Base-by-base conservation (phyloP, 2,113 vertebrate genomes). In the Lipophrys pholis region DNA sequence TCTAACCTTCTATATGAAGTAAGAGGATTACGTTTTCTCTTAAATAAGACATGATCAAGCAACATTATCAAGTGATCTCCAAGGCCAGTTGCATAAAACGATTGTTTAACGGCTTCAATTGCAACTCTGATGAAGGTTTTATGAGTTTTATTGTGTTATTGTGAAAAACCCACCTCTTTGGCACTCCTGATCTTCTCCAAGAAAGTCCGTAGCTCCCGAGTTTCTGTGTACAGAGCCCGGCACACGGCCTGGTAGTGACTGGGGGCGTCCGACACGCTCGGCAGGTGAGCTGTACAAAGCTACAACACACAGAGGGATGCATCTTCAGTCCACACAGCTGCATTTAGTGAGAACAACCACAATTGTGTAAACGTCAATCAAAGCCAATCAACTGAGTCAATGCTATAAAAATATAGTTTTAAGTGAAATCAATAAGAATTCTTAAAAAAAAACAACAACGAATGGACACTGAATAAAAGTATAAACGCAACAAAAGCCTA, bases 171-270 rank as follows among this genome's bases (percentile, higher is more conserved):
- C 83, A 99, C 98, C 95, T 99, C 96, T 93, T 97, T 99, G 53
- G 97, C 97, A 90, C 94, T 98, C 90, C 93, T 96, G 72, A 99
- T 99, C 94, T 97, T 99, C 78, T 96, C 94, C 90, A 99, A 90
- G 88, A 99, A 99, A n/a, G 95, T 98, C 67, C 93, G 91, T 5
- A 99, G 91, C 77, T 99, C 98, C 94, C 94, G 96, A 38, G 98
- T 97, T 90, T 99, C 98, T 1, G 98, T 94, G 82, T 96, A 98
- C 8, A 99, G 94, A n/a, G 98, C 98, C 7, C 98, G 96, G 41
- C 98, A 99, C 69, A 99, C 98, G 4, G 98, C 98, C 92, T 97
- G 98, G 83, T 99, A 99, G 90, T 99, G 98, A 86, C 90, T 95
- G 0, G 94, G 87, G 0, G 96, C 96, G 17, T 99, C 96, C 0